Base-by-base conservation (phyloP, 2,113 vertebrate genomes). In the Pionites leucogaster region DNA sequence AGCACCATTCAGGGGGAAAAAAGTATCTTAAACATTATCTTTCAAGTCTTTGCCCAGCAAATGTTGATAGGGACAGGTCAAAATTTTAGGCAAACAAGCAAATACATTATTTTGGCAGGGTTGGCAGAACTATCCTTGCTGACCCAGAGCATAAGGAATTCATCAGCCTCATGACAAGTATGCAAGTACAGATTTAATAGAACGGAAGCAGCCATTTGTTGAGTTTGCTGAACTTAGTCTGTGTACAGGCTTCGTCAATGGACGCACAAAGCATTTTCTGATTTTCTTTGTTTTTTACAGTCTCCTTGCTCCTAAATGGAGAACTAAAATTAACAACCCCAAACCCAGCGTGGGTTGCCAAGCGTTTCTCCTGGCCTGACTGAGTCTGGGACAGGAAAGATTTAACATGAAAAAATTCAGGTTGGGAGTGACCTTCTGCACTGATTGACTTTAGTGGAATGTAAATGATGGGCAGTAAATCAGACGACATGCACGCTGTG, bases 401-500 rank as follows among this genome's bases (percentile, higher is more conserved):
- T 95, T 97, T 98, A 98, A 98, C 88, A 37, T 98, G 97, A 92
- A 95, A 97, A 93, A 96, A 91, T 91, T 97, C 97, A 98, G 98
- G 97, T 97, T 96, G 97, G 92, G 92, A 94, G 92, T 99, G 98
- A 99, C 99, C 98, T 99, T 99, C 98, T 96, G 95, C 97, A 95
- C 98, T 98, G 98, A 98, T 98, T 98, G 98, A 98, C 98, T 99
- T 98, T 97, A 98, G 98, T 94, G 88, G 97, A 97, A 97, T 98
- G 97, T 98, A 98, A 99, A 99, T 98, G 98, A 98, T 98, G 97
- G 97, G 97, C 92, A 97, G 97, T 99, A 99, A 99, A 99, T 99
- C 98, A 98, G 97, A 88, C 82, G 75, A 94, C 83, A 72, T 96
- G 86, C 90, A 65, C 41, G 23, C 85, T 50, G 77, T 97, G 97